Evolutionary conservation across 2,797 vertebrate genomes (phyloP), one percentile per base, ranked within the genome.

Genomic region (Nannoperca obscura): DNA sequence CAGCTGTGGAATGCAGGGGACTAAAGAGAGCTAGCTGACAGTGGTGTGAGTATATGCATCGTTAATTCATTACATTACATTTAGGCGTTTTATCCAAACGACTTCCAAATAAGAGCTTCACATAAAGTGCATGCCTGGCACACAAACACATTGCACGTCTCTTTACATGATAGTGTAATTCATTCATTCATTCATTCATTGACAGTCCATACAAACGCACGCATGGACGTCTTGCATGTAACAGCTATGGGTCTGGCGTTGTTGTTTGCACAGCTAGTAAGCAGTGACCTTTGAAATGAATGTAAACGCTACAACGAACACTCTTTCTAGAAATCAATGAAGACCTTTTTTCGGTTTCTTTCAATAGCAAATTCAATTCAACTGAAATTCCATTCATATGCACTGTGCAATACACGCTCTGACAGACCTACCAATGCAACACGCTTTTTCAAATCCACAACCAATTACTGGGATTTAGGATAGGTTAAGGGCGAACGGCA

Each of bases 281-380:
- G 52, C 54, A 47, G 40, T 46, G 71, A 87, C 80, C 87, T 91
- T 89, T 83, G 80, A 59, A 36, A 67, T 63, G 7, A 36, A 49
- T 38, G 63, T 46, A 80, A 87, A 83, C 64, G 77, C 40, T 30
- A 61, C 14, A 0, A 4, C 2, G 0, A 44, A 19, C 15, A 36
- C 24, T 59, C 8, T 68, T 58, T 47, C 1, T 13, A 12, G 7
- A 55, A 34, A 32, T 46, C 14, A 13, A 10, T 10, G 1, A 54
- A 30, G 42, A n/a, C 9, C 27, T 15, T 60, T 14, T 9, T 40
- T 27, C 24, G 2, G 19, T 55, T 42, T 69, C 66, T 34, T 14
- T 52, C 24, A 54, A 12, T 22, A 3, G 38, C 13, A 22, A 30
- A 32, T n/a, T 19, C 22, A 40, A 20, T 42, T 14, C 65, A 70